Evolutionary conservation across 2,113 vertebrate species (phyloP), one percentile per base, ranked within the genome.

Genomic region (Prunella fulvescens): DNA sequence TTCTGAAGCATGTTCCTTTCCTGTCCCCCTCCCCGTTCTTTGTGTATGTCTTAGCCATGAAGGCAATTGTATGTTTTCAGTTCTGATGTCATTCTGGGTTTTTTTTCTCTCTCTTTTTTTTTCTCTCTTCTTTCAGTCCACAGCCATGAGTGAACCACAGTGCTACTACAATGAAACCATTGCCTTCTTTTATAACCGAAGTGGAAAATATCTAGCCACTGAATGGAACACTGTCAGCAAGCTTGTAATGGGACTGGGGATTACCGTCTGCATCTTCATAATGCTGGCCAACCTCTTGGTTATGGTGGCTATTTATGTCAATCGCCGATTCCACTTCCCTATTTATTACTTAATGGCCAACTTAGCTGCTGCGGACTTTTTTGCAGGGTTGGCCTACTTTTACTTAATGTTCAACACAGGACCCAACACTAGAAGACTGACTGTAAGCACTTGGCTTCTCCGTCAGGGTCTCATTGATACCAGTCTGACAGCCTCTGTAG

Each of bases 321-420:
- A 99, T 98, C 98, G 99, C 44, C 98, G 99, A 86, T 99, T 99
- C 97, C 99, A 99, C 96, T 99, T 99, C 92, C 99, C 99, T 98
- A 99, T 99, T 97, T 99, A 99, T 98, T 99, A 99, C 96, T 98
- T 99, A 96, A 99, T 99, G 99, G 99, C 99, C 85, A 99, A 99
- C 94, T 97, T 99, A 97, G 99, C 99, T 3, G 99, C 99, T 62
- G 99, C 99, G 6, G 99, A 99, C 98, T 99, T 99, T 97, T 99
- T 99, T 94, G 99, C 99, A 10, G 99, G 99, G 74, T 97, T 99
- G 97, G 99, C 99, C n/a, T 99, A 99, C 96, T 99, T 99, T 97
- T 99, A 99, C 98, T 97, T 99, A 95, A 99, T 99, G 99, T 99
- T 99, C 97, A 99, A 99, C 98, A 99, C 99, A 19, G 99, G 99